phyloP scores from a whole-genome alignment of 2,888 invertebrate genomes.

The Lasioglossum villosulum region DNA sequence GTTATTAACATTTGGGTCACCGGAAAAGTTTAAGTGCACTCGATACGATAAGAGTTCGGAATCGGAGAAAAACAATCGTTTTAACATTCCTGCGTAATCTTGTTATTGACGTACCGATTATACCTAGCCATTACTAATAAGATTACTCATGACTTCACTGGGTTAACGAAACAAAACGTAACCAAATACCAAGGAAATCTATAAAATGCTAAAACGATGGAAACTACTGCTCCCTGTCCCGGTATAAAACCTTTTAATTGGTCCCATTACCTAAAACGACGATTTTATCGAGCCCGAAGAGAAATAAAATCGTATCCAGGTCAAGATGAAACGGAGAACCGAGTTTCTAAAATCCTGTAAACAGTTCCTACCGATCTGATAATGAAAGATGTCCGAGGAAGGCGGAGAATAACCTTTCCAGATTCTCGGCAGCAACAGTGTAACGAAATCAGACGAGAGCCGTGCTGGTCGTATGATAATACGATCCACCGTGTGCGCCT shows the following conservation, averaged over 20 bases:
- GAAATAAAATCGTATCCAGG: conserved; percentile 2
- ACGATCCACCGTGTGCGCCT: conserved; percentile 38
- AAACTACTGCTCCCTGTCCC: background rate
- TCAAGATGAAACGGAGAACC: background rate
- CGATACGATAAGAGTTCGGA: background rate
- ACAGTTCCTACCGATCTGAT: background rate
- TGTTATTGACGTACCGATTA: background rate
- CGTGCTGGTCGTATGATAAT: conserved; percentile 21
- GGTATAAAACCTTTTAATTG: background rate
- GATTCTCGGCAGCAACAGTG: too few relatives aligned
- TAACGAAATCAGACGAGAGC: conserved; percentile 26
- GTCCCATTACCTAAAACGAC: background rate
- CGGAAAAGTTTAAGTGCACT: background rate
- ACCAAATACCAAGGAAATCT: background rate
- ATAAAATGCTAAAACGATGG: background rate
- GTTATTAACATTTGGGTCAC: background rate
- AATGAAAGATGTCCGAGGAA: background rate
- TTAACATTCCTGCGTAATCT: background rate
- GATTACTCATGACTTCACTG: background rate
- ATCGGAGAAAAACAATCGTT: background rate
- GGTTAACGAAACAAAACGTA: background rate
- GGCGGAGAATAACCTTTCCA: background rate
- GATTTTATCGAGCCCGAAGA: background rate
- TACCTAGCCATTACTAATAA: background rate
- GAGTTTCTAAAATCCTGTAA: conserved; percentile 1